Conservation (phyloP, 2,888 invertebrate genomes). For the Sinotaia quadrata region DNA sequence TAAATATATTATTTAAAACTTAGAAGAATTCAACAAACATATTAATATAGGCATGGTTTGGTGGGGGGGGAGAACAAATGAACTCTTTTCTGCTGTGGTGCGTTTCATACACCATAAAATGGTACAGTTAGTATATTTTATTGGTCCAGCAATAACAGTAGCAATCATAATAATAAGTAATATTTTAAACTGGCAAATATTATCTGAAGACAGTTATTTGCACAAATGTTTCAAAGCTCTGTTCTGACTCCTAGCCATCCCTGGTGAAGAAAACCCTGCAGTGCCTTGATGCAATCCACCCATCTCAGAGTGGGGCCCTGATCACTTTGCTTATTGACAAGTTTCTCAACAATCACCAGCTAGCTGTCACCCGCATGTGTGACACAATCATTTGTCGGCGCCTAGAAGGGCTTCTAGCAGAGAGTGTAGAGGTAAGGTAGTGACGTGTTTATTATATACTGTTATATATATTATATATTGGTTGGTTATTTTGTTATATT, state of each 20-base stretch:
- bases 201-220: too few species aligned
- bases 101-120: too few species aligned
- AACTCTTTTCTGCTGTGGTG: too few species aligned
- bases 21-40: too few species aligned
- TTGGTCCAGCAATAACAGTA: too few species aligned
- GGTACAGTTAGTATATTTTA: too few species aligned
- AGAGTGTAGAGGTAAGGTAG: conserved; percentile 68
- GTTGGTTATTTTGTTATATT: neutral
- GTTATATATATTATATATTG: neutral
- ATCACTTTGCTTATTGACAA: conserved; percentile 78
- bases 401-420: conserved; percentile 80
- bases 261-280: conserved; percentile 81
- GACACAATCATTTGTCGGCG: conserved; percentile 82
- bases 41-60: too few species aligned
- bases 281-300: conserved; percentile 78
- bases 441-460: neutral
- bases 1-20: too few species aligned
- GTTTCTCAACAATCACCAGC: conserved; percentile 80
- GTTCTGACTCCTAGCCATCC: conserved; percentile 79
- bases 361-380: conserved; percentile 80
- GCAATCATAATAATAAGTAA: too few species aligned
- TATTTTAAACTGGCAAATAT: too few species aligned
- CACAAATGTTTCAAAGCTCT: too few species aligned
- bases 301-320: conserved; percentile 82
- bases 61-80: too few species aligned